phyloP scores from a whole-genome alignment of 2,797 vertebrate genomes.

The Cryptoblepharus egeriae region DNA sequence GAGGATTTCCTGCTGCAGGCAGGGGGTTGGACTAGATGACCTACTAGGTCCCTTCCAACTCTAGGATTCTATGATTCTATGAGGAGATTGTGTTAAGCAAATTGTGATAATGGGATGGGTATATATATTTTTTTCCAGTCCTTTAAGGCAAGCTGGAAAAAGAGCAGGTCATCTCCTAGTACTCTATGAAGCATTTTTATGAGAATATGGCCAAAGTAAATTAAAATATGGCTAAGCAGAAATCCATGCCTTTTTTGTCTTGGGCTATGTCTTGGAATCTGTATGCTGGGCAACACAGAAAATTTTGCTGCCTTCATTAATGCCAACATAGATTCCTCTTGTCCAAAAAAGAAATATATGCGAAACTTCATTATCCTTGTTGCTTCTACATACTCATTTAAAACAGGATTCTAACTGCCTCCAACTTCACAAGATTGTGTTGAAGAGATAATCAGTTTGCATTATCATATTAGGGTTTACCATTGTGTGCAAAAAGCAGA shows the following conservation, averaged over 20 bases:
- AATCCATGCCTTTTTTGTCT: neutral
- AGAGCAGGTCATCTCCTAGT: neutral
- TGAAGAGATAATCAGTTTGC: slow-evolving; percentile 55
- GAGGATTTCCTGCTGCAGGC: too few relatives aligned
- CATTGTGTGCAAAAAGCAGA: too few relatives aligned
- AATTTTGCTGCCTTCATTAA: slow-evolving; percentile 36
- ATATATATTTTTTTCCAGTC: neutral
- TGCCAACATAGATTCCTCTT: slow-evolving; percentile 25
- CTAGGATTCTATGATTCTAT: too few relatives aligned
- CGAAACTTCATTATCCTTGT: slow-evolving; percentile 38
- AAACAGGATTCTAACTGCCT: slow-evolving; percentile 45
- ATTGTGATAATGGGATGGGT: neutral
- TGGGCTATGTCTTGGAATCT: slow-evolving; percentile 12
- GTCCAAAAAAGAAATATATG: slow-evolving; percentile 26
- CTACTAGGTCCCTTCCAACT: too few relatives aligned
- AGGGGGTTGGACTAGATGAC: too few relatives aligned
- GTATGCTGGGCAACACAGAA: neutral
- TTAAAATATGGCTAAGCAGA: slow-evolving; percentile 15
- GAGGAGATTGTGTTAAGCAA: neutral
- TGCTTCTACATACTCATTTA: slow-evolving; percentile 43
- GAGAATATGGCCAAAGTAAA: too few relatives aligned
- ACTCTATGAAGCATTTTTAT: neutral
- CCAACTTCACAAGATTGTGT: slow-evolving; percentile 28
- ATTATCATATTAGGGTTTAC: slow-evolving; percentile 25
- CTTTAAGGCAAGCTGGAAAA: neutral